Evolutionary conservation across 2,797 vertebrate species (phyloP).

Genomic region (Graptemys geographica): DNA sequence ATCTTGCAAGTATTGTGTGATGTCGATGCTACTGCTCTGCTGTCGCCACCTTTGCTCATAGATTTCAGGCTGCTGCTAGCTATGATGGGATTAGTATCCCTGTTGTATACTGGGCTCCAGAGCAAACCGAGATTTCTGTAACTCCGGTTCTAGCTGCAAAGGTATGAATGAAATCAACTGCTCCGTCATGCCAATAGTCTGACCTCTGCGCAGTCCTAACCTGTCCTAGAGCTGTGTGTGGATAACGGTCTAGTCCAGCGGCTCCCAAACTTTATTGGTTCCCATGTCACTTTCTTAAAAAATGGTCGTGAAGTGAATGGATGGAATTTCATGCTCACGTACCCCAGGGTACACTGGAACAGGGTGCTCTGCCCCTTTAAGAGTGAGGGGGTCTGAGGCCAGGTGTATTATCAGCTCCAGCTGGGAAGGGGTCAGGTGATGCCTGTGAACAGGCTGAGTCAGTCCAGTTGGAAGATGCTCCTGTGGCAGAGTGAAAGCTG

Average conservation of each 20-base stretch:
- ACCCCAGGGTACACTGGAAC: background rate
- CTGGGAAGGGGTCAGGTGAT: background rate
- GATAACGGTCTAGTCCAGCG: background rate
- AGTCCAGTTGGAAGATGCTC: background rate
- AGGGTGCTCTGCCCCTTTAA: background rate
- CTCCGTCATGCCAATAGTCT: fast-evolving
- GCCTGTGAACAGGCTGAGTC: background rate
- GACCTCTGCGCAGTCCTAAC: background rate
- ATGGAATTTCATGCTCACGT: background rate
- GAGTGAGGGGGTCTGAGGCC: background rate
- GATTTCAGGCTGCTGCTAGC: background rate
- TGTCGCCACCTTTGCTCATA: background rate
- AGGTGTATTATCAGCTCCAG: background rate
- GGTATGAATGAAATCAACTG: background rate
- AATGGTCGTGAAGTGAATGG: background rate
- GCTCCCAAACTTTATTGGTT: background rate
- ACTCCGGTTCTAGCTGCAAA: background rate
- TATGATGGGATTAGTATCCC: background rate
- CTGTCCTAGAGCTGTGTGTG: background rate
- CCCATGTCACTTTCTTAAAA: background rate
- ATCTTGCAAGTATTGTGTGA: background rate
- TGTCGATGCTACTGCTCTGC: background rate
- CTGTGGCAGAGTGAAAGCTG: background rate
- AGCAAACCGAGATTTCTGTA: background rate
- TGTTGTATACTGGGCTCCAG: background rate